phyloP scores from a whole-genome alignment of 2,113 vertebrate species.

The Hippoglossus stenolepis region DNA sequence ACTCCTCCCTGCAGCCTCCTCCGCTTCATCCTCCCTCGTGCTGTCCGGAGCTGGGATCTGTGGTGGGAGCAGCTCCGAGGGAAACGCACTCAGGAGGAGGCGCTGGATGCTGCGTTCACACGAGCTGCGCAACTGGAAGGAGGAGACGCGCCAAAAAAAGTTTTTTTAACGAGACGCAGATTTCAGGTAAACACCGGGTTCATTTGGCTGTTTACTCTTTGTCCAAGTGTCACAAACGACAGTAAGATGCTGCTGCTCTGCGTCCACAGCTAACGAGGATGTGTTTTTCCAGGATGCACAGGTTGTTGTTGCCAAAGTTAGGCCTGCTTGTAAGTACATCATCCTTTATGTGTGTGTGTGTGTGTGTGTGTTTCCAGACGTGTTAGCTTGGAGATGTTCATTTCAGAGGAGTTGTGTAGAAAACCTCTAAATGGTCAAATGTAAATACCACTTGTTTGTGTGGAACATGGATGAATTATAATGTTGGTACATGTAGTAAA shows the following conservation, averaged over 20 bases:
- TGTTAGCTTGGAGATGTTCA: too few species aligned
- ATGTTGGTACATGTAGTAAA: too few species aligned
- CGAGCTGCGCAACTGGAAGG: conserved; percentile 47
- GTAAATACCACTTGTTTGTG: too few species aligned
- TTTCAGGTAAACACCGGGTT: conserved; percentile 47
- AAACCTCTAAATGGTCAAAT: too few species aligned
- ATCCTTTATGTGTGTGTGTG: background rate
- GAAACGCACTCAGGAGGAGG: background rate
- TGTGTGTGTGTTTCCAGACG: background rate
- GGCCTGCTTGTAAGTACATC: conserved; percentile 73
- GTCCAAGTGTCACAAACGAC: too few species aligned
- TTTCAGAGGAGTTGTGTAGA: too few species aligned
- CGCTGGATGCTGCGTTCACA: conserved; percentile 41
- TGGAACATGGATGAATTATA: too few species aligned
- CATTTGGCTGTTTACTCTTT: background rate
- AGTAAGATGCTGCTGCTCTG: background rate
- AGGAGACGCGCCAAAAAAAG: conserved; percentile 38
- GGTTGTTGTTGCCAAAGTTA: conserved; percentile 58
- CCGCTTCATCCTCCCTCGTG: conserved; percentile 48
- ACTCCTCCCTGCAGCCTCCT: conserved; percentile 37
- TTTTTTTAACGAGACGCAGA: conserved; percentile 9
- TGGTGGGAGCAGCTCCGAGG: background rate
- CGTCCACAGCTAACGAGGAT: conserved; percentile 2
- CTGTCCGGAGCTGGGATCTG: background rate
- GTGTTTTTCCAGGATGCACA: conserved; percentile 73